Conservation (phyloP, 35 echinoderm and acorn worm species). For the Eucidaris tribuloides region DNA sequence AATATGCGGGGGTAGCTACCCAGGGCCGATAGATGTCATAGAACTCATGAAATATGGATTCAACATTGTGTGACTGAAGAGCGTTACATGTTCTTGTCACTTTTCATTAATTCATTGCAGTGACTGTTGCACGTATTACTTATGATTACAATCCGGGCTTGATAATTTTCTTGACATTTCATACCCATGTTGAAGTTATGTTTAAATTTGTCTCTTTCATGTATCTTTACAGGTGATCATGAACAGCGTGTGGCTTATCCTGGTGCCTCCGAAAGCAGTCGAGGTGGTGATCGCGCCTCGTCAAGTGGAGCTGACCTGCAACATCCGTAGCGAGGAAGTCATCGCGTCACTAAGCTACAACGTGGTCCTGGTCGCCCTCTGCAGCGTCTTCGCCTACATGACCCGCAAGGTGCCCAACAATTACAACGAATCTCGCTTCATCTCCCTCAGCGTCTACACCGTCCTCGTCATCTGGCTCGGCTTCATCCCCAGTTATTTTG, state of each 20-base stretch:
- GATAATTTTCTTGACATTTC: not conserved
- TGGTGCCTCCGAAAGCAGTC: slow-evolving; percentile 6
- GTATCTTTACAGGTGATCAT: slow-evolving; percentile 27
- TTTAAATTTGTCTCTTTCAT: not conserved
- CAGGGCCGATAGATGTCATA: too few species aligned
- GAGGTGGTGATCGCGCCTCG: slow-evolving; percentile 2
- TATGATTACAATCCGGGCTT: not conserved
- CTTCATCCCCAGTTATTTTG: slow-evolving; percentile 59
- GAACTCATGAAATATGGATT: too few species aligned
- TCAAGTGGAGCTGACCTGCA: slow-evolving; percentile 42
- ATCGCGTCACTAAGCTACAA: slow-evolving; percentile 64
- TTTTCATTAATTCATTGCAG: not conserved
- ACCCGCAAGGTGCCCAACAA: slow-evolving; percentile 68
- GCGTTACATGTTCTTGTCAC: not conserved
- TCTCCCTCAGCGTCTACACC: slow-evolving; percentile 60
- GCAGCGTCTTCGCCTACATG: slow-evolving; percentile 38
- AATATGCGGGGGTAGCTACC: too few species aligned
- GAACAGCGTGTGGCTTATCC: slow-evolving; percentile 30
- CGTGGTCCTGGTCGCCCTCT: slow-evolving; percentile 32
- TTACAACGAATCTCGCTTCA: slow-evolving; percentile 85
- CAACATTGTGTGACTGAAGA: too few species aligned
- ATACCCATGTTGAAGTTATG: not conserved
- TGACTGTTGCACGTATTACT: not conserved
- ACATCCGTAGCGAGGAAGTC: slow-evolving; percentile 18
- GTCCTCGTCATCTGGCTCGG: slow-evolving; percentile 70